Evolutionary conservation across 2,888 invertebrate genomes (phyloP), one percentile per base, ranked within the genome.

Genomic region (Synergus umbraculus): DNA sequence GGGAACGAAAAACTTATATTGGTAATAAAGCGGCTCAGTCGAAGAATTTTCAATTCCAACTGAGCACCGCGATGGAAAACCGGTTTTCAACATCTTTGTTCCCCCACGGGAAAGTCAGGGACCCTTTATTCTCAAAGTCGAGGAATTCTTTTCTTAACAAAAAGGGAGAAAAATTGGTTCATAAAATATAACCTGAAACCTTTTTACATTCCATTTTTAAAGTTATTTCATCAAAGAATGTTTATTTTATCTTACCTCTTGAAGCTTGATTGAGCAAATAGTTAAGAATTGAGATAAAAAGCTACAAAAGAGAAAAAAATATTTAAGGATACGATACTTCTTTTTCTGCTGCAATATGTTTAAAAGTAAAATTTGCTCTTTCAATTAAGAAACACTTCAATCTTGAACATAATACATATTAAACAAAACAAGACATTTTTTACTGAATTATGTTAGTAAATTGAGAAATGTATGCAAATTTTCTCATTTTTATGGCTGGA

Each of bases 51-150:
- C 54, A 58, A 73, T 73, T 73, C 73, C 37, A n/a, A 41, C 73
- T 73, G 73, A 73, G 73, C 73, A 73, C 73, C 73, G n/a, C 73
- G 73, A 54, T 73, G 73, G 73, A 73, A 73, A 73, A 73, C 73
- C 73, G 73, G 73, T 73, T 73, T 73, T 58, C 54, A 73, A 54
- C 73, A 73, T 73, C 73, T 73, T 73, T 73, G 73, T 67, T 44
- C 37, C 54, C 73, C 73, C 73, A 73, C 73, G 73, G 73, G 73
- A 73, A 73, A 73, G 73, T 73, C 73, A 73, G 37, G n/a, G 73
- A 37, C 54, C 73, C 73, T 58, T 73, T 73, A 73, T 73, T 73
- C 73, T 73, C 73, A 73, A 73, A 73, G 73, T 73, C 54, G 73
- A 73, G 41, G 29, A 54, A 73, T 54, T 73, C 54, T 54, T 73